A percentile compares a stretch with the other conserved stretches of the same genome.
These are phyloP conservation scores for Coenobita brevimanus DNA, from an alignment of 1,140 invertebrate species.

Conservation along the genomic window DNA sequence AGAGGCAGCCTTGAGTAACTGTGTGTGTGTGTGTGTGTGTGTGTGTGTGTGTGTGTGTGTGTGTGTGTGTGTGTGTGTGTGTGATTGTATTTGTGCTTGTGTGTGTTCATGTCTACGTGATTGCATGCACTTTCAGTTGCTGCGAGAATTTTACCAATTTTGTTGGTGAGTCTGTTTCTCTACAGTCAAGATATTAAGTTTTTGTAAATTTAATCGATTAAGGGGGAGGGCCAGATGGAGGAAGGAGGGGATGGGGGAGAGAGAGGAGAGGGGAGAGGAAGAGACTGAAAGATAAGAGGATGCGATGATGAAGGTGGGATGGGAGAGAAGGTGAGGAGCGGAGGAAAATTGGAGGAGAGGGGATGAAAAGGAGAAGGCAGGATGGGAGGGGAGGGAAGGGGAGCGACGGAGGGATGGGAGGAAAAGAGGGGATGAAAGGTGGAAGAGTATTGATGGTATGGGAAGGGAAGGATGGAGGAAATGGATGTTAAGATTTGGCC, in stretches of 20 bases:
- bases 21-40: not conserved
- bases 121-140: too few relatives aligned
- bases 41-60: too few relatives aligned
- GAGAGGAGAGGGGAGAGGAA: not conserved
- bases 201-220: too few relatives aligned
- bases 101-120: not conserved
- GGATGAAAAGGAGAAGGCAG: too few relatives aligned
- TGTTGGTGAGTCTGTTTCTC: too few relatives aligned
- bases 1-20: not conserved
- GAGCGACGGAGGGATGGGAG: not conserved
- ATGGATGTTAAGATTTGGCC: too few relatives aligned
- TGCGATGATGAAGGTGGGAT: not conserved
- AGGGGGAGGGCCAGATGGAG: not conserved
- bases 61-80: not conserved
- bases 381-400: conserved; percentile 1
- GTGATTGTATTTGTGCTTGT: too few relatives aligned
- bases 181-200: too few relatives aligned
- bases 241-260: not conserved
- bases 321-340: not conserved
- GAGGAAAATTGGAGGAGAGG: not conserved
- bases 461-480: too few relatives aligned
- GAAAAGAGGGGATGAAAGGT: not conserved
- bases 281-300: too few relatives aligned
- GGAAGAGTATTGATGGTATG: not conserved
- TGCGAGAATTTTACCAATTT: too few relatives aligned